Conservation (phyloP, 2,797 vertebrate species). For the Centropyge bicolor region DNA sequence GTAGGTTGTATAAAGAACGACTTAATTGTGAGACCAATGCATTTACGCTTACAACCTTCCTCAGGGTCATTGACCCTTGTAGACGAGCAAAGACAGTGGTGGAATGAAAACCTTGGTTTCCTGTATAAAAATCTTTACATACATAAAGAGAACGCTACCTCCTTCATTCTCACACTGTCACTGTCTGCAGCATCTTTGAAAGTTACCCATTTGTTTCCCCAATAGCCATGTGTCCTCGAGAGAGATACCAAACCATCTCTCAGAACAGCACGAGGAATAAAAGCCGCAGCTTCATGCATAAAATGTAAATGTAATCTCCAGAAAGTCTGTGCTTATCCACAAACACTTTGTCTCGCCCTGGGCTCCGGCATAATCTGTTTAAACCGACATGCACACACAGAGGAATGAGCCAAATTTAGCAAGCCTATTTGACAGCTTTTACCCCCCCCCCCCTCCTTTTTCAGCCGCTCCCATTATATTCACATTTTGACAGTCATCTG, state of each 20-base stretch:
- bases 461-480: slow-evolving; percentile 36
- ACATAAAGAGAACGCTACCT: neutral
- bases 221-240: slow-evolving; percentile 14
- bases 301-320: slow-evolving; percentile 58
- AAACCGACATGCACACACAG: slow-evolving; percentile 44
- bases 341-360: slow-evolving; percentile 52
- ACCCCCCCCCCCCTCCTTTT: slow-evolving; percentile 5
- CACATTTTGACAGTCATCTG: slow-evolving; percentile 25
- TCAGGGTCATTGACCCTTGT: neutral
- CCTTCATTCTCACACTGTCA: neutral
- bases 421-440: slow-evolving; percentile 46
- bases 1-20: neutral
- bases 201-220: neutral
- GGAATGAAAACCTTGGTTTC: neutral
- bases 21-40: too few relatives aligned
- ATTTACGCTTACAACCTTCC: neutral
- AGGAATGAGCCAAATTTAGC: slow-evolving; percentile 37
- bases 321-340: slow-evolving; percentile 50
- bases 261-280: slow-evolving; percentile 18
- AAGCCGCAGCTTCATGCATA: slow-evolving; percentile 39
- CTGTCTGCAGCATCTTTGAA: neutral
- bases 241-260: slow-evolving; percentile 27
- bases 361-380: slow-evolving; percentile 55
- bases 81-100: neutral
- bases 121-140: slow-evolving; percentile 6